phyloP scores from a whole-genome alignment of 2,797 vertebrate genomes.

The Psittacula echo region DNA sequence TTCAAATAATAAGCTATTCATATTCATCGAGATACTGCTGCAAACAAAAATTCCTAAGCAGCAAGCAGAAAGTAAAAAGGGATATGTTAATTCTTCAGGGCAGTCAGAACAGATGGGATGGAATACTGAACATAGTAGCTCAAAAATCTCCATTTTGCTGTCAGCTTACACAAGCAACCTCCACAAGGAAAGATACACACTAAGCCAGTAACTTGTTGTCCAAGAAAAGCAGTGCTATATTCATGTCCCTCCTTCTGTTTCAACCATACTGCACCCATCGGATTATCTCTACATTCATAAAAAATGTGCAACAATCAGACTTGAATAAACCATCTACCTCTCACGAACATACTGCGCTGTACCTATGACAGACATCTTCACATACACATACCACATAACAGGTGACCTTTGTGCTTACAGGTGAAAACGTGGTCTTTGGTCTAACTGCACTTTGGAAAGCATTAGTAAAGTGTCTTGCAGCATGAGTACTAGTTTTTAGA shows the following conservation, averaged over 20 bases:
- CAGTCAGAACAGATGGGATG: background rate
- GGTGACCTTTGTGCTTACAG: background rate
- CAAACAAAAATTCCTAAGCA: background rate
- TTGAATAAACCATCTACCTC: background rate
- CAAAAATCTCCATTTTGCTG: background rate
- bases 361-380: background rate
- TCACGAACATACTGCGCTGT: background rate
- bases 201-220: background rate
- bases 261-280: background rate
- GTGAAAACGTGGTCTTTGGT: rapidly evolving
- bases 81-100: background rate
- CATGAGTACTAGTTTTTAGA: background rate
- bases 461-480: background rate
- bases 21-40: background rate
- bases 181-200: background rate
- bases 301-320: background rate
- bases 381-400: rapidly evolving
- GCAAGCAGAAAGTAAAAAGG: background rate
- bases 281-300: background rate
- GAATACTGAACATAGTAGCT: background rate
- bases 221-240: background rate
- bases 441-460: background rate
- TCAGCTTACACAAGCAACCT: background rate
- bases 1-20: background rate
- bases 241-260: background rate